phyloP scores from a whole-genome alignment of 2,888 invertebrate species.

The Agrochola macilenta region DNA sequence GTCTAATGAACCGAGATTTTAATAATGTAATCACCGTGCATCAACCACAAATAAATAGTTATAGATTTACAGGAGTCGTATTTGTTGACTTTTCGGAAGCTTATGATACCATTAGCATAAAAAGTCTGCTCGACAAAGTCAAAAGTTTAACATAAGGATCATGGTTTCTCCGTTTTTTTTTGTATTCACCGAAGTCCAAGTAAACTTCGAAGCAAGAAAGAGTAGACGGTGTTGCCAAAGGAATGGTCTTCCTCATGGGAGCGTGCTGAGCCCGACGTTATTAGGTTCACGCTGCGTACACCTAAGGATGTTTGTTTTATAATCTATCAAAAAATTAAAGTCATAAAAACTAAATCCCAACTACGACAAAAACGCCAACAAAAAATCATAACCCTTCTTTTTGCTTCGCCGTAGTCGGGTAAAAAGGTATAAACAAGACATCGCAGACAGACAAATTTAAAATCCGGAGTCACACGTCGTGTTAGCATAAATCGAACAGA shows the following conservation, averaged over 20 bases:
- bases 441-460: too few relatives aligned
- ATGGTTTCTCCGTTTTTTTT: too few relatives aligned
- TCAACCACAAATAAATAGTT: too few relatives aligned
- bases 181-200: not conserved
- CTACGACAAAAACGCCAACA: too few relatives aligned
- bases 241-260: not conserved
- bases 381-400: too few relatives aligned
- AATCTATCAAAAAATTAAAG: not conserved
- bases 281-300: not conserved
- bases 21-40: not conserved
- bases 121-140: not conserved
- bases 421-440: too few relatives aligned
- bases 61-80: not conserved
- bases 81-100: not conserved
- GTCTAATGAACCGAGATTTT: not conserved
- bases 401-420: too few relatives aligned
- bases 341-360: too few relatives aligned
- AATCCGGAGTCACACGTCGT: too few relatives aligned
- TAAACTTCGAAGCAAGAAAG: not conserved
- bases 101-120: not conserved
- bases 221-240: not conserved
- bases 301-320: not conserved
- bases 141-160: too few relatives aligned
- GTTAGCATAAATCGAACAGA: too few relatives aligned
- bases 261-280: not conserved